phyloP scores from a whole-genome alignment of 2,888 invertebrate genomes.

The Exephanes ischioxanthus region DNA sequence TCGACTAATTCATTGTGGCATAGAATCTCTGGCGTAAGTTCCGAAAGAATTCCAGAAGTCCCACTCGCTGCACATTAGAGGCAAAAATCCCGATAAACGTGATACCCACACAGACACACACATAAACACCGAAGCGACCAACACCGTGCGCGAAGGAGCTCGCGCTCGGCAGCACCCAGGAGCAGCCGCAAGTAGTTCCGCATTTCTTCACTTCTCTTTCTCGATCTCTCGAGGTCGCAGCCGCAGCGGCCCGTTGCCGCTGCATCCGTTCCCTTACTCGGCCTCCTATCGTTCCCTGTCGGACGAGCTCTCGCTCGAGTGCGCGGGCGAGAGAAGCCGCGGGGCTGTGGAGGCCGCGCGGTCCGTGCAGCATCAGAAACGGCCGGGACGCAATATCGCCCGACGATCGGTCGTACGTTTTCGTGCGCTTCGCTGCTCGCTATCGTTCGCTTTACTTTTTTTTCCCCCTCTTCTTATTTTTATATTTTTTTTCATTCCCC shows the following conservation, averaged over 20 bases:
- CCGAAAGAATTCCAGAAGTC: conserved; percentile 48
- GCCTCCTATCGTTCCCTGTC: conserved; percentile 47
- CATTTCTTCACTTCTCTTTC: conserved; percentile 68
- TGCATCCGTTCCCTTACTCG: conserved; percentile 61
- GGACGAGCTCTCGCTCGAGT: conserved; percentile 53
- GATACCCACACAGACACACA: conserved; percentile 18
- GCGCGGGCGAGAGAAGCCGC: conserved; percentile 57
- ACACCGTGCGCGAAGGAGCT: conserved; percentile 24
- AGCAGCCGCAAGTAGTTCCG: conserved; percentile 62
- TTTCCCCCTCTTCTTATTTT: conserved; percentile 6
- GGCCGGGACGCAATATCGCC: conserved; percentile 43
- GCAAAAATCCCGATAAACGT: conserved; percentile 51
- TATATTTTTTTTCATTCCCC: neutral
- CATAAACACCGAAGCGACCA: neutral
- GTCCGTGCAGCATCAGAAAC: conserved; percentile 37
- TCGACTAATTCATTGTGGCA: neutral
- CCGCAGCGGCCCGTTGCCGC: conserved; percentile 50
- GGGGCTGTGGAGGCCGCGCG: conserved; percentile 27
- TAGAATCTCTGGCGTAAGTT: conserved; percentile 23
- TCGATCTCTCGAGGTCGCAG: conserved; percentile 67
- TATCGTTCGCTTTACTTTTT: conserved; percentile 21
- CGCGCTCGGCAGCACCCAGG: conserved; percentile 52
- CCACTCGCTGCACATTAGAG: conserved; percentile 19
- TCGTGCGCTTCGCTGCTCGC: conserved; percentile 41
- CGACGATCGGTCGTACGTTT: conserved; percentile 54